Percentiles rank a stretch among this genome's conserved stretches.
phyloP scores from a whole-genome alignment of 2,113 vertebrate species.

The Dasyurus viverrinus region DNA sequence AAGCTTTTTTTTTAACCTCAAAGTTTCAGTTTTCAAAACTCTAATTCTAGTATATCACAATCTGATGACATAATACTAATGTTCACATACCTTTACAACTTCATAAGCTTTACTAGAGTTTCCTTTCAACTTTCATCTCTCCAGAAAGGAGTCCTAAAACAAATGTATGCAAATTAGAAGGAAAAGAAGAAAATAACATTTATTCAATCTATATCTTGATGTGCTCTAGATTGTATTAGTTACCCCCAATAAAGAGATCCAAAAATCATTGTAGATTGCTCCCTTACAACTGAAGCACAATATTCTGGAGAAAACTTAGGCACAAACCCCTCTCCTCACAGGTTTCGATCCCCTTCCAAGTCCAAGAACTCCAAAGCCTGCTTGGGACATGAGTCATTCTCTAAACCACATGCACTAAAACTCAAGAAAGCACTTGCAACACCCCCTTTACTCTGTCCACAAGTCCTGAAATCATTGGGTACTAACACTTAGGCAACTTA shows the following conservation, averaged over 20 bases:
- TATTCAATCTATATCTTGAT: neutral
- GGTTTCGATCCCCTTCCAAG: neutral
- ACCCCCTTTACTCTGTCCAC: neutral
- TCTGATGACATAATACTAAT: neutral
- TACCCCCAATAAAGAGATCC: neutral
- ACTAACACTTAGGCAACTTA: slow-evolving; percentile 67
- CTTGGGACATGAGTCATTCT: slow-evolving; percentile 30
- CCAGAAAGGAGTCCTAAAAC: neutral
- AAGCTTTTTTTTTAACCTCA: neutral
- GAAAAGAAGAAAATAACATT: neutral
- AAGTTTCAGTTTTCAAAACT: neutral
- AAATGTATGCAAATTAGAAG: neutral
- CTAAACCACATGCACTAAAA: neutral
- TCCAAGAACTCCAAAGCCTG: slow-evolving; percentile 23
- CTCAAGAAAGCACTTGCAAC: slow-evolving; percentile 36
- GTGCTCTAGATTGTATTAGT: neutral
- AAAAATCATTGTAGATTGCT: neutral
- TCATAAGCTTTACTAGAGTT: neutral
- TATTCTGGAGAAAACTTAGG: neutral
- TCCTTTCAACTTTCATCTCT: neutral
- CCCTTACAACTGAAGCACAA: neutral
- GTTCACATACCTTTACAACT: neutral
- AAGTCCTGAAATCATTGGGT: slow-evolving; percentile 51
- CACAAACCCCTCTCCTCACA: neutral
- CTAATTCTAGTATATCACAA: neutral